A percentile compares a stretch with the other conserved stretches of the same genome.
Evolutionary conservation across 2,797 vertebrate genomes (phyloP).

Genomic region (Clarias fuscus): DNA sequence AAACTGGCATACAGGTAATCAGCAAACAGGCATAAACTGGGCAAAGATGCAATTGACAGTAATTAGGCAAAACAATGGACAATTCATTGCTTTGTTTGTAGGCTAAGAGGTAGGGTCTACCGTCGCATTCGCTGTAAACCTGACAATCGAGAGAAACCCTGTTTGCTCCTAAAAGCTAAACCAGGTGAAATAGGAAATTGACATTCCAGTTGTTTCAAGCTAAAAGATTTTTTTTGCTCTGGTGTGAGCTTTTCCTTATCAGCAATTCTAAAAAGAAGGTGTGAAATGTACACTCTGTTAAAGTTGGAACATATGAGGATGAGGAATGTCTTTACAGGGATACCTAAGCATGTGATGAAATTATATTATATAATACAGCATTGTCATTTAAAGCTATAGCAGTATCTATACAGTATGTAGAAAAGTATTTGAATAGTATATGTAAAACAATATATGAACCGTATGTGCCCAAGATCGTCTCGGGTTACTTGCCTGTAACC

Average conservation of each 20-base stretch:
- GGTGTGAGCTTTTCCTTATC: background rate
- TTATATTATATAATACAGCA: background rate
- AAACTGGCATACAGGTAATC: no score
- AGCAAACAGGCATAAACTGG: no score
- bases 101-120: no score
- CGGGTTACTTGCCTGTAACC: no score
- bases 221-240: background rate
- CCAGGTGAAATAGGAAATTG: background rate
- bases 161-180: background rate
- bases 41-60: no score
- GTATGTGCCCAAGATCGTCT: background rate
- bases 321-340: slow-evolving; percentile 4
- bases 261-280: background rate
- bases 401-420: no score
- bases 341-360: background rate
- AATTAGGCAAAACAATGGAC: no score
- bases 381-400: background rate
- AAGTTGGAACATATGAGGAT: slow-evolving; percentile 34
- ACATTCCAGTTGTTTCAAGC: background rate
- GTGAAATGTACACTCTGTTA: slow-evolving; percentile 9
- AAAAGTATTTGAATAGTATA: no score
- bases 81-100: no score
- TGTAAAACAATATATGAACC: no score
- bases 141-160: background rate
- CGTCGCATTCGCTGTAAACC: no score